phyloP scores from a whole-genome alignment of 2,888 invertebrate species.

The Melinaea marsaeus region DNA sequence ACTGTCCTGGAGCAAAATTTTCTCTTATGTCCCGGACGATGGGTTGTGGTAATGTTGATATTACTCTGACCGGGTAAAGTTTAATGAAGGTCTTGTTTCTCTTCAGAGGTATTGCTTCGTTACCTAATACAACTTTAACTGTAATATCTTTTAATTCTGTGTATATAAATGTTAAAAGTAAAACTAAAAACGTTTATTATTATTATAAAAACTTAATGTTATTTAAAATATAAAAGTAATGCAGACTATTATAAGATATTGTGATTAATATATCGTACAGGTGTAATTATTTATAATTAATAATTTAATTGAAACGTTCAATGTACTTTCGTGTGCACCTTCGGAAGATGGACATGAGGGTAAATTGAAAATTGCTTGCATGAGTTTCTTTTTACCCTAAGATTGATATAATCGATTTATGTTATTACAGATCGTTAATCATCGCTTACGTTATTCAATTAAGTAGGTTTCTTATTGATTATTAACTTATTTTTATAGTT shows the following conservation, averaged over 20 bases:
- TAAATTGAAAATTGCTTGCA: slow-evolving; percentile 42
- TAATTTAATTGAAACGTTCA: too few relatives aligned
- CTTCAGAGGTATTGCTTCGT: too few relatives aligned
- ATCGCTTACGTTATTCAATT: too few relatives aligned
- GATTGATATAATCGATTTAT: not conserved
- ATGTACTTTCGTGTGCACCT: too few relatives aligned
- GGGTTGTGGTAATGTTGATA: slow-evolving; percentile 18
- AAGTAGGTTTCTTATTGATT: too few relatives aligned
- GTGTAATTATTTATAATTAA: slow-evolving; percentile 14
- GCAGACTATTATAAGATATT: slow-evolving; percentile 17
- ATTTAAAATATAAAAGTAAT: slow-evolving; percentile 8
- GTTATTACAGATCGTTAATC: not conserved
- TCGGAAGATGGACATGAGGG: slow-evolving; percentile 37
- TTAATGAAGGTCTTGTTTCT: not conserved
- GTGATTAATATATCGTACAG: slow-evolving; percentile 40
- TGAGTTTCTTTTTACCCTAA: slow-evolving; percentile 7
- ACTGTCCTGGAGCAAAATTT: slow-evolving; percentile 15
- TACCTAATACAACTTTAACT: too few relatives aligned
- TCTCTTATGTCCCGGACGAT: slow-evolving; percentile 14
- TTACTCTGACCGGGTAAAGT: not conserved
- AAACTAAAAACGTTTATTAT: too few relatives aligned
- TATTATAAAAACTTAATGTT: too few relatives aligned
- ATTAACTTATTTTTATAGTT: not conserved
- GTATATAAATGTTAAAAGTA: too few relatives aligned
- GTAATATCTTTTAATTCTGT: too few relatives aligned